Base-by-base conservation (phyloP, 2,888 invertebrate genomes). In the Argyresthia goedartella region DNA sequence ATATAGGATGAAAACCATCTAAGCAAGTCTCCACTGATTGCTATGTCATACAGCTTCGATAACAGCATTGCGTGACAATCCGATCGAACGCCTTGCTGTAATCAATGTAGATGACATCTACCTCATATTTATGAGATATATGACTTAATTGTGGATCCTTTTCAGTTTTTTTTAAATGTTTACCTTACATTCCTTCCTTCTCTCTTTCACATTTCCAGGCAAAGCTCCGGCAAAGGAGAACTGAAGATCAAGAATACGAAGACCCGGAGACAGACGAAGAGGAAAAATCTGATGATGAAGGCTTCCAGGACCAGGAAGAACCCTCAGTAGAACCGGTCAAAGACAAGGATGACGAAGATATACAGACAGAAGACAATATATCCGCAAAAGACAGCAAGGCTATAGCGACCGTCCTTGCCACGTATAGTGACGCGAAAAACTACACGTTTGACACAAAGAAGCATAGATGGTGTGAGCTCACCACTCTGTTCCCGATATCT, bases 401-500 rank as follows among this genome's bases (percentile, higher is more conserved):
- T 54, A 87, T 63, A 76, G 69, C 58, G 34, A 73, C 76, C 49
- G 86, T 90, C 33, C 62, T 87, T 0, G 72, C 71, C 6, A 73
- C 67, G 46, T 69, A 88, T 53, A 60, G 61, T 1, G 73, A 86
- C 49, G 88, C 90, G 0, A 76, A 87, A 0, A 88, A 90, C 54
- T 98, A 96, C 68, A 85, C 81, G 1, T 96, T 91, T 67, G 98
- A 99, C 67, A 88, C 87, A 1, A 88, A 91, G 52, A 81, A 91
- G n/a, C 85, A 92, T 61, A 80, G 89, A 51, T 98, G 97, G 97
- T 97, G 96, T 69, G 91, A 93, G 71, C 73, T 98, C 4, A 92
- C 91, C 0, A 91, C 97, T 46, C 88, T 88, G 50, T 91, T 93
- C 73, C 88, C 89, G 53, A 80, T 86, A 8, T 56, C 71, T 0